Base-by-base conservation (phyloP, 37 sponge, comb jelly and placozoan species). In the Geodia barretti region DNA sequence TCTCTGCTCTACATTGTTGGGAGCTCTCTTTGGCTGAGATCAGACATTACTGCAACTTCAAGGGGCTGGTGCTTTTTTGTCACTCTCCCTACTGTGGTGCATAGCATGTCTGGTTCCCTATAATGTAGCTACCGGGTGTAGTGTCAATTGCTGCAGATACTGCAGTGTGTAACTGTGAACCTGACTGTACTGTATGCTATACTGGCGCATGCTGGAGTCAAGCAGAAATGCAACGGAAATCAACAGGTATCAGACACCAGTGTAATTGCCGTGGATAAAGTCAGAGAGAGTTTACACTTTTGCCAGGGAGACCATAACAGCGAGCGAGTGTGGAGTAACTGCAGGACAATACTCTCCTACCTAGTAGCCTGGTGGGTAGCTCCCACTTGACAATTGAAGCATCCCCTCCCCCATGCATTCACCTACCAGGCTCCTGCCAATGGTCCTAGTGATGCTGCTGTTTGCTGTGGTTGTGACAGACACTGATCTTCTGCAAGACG, bases 51-150 rank as follows among this genome's bases (percentile, higher is more conserved):
- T 47, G 14, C 11, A 7, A 17, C 11, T 7, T 47, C 54, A 8
- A 69, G 70, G 28, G 60, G 5, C 28, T 68, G 76, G 70, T 84
- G 84, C 35, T 42, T 84, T 1, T 28, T 37, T 9, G 70, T 70
- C 41, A 75, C 84, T 36, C 39, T 84, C 30, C 24, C 31, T 9
- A 84, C 76, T 17, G 62, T 84, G 17, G 84, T 84, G 60, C 14
- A 47, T 47, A 47, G 21, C 58, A 73, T n/a, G n/a, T n/a, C n/a
- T n/a, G n/a, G n/a, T n/a, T n/a, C n/a, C n/a, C n/a, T n/a, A n/a
- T n/a, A n/a, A n/a, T n/a, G n/a, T n/a, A n/a, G n/a, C n/a, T n/a
- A n/a, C n/a, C n/a, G n/a, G n/a, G 19, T 58, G 17, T 24, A 5
- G 30, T 64, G 65, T 7, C 11, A 64, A 33, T 68, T 7, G 54